Evolutionary conservation across 2,797 vertebrate species (phyloP).

Genomic region (Scyliorhinus canicula): DNA sequence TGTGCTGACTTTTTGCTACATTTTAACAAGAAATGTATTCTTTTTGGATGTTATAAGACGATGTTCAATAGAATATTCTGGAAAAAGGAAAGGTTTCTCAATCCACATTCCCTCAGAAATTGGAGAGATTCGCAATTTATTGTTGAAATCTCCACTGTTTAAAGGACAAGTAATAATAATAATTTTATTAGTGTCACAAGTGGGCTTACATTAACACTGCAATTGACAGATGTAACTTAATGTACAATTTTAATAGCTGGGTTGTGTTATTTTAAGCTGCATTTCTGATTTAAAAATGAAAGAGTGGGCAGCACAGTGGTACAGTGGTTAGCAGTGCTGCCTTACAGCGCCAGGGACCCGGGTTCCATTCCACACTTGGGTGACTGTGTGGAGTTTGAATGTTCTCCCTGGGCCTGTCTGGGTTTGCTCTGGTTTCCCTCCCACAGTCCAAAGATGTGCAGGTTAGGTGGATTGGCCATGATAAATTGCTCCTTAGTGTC

Average conservation of each 20-base stretch:
- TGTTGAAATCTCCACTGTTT: background rate
- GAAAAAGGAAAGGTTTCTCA: background rate
- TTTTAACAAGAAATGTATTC: background rate
- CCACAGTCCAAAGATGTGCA: no score
- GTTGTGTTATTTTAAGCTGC: background rate
- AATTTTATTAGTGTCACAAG: no score
- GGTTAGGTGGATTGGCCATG: no score
- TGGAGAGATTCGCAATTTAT: background rate
- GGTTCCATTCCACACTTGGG: no score
- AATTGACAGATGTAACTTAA: background rate
- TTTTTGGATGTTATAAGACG: background rate
- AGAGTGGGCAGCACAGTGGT: no score
- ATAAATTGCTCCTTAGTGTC: no score
- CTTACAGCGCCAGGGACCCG: no score
- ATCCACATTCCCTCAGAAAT: background rate
- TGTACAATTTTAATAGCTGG: background rate
- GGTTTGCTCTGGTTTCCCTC: no score
- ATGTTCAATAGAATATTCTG: background rate
- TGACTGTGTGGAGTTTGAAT: no score
- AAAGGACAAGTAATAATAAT: background rate
- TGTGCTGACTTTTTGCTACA: background rate
- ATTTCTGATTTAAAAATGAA: background rate
- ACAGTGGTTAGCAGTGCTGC: no score
- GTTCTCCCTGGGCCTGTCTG: no score
- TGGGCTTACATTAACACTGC: background rate